Evolutionary conservation across 2,113 vertebrate species (phyloP).

Genomic region (Dicerorhinus sumatrensis): DNA sequence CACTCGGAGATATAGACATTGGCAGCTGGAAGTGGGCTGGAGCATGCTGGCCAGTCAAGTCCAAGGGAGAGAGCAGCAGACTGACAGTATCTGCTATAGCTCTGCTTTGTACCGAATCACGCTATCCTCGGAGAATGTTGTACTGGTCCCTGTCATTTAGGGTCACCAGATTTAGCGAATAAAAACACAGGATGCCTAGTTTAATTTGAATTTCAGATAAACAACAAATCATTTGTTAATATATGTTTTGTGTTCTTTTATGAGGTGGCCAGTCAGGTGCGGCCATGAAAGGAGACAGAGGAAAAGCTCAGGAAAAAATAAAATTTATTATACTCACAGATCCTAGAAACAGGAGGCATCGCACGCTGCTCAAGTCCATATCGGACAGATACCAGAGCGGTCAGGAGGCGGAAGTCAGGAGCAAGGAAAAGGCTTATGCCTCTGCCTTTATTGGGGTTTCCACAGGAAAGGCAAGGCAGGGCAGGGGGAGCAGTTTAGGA

Average conservation of each 20-base stretch:
- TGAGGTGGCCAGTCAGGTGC: background rate
- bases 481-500: background rate
- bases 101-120: background rate
- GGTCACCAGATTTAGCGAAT: background rate
- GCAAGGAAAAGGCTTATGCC: background rate
- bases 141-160: background rate
- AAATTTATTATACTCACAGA: background rate
- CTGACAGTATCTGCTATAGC: background rate
- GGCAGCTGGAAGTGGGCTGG: background rate
- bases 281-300: background rate
- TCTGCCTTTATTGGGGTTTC: background rate
- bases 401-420: background rate
- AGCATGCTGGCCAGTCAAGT: background rate
- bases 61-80: background rate
- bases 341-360: background rate
- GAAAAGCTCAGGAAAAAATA: background rate
- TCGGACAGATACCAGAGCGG: background rate
- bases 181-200: background rate
- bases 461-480: background rate
- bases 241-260: conserved; percentile 5
- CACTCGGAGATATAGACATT: background rate
- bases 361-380: background rate
- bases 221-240: background rate
- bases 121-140: background rate
- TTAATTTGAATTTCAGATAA: conserved; percentile 10